phyloP scores from a whole-genome alignment of 2,113 vertebrate genomes.

The Phylloscopus trochilus region DNA sequence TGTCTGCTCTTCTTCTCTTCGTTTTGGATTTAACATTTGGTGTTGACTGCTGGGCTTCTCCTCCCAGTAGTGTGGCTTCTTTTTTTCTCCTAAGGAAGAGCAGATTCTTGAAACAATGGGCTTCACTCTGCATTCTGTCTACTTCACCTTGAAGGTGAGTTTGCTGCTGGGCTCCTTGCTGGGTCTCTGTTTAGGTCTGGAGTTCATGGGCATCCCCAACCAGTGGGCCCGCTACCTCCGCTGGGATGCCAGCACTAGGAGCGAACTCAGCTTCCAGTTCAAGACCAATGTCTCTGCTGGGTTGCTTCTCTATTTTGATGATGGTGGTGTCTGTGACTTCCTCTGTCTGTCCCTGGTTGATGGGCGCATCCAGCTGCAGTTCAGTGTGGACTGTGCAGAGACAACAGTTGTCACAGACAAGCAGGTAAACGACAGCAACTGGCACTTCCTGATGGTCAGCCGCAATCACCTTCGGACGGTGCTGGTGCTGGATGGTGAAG shows the following conservation, averaged over 20 bases:
- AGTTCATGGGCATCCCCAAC: conserved; percentile 91
- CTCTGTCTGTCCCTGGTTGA: conserved; percentile 84
- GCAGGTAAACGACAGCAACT: conserved; percentile 88
- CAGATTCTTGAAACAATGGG: conserved; percentile 68
- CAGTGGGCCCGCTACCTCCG: conserved; percentile 96
- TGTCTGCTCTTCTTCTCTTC: not conserved
- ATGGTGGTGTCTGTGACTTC: conserved; percentile 94
- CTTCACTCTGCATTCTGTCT: conserved; percentile 77
- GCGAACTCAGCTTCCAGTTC: conserved; percentile 94
- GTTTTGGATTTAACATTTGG: conserved; percentile 15
- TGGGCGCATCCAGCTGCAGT: conserved; percentile 85
- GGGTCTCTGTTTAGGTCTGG: conserved; percentile 83
- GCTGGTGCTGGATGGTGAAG: conserved; percentile 87
- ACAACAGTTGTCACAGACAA: conserved; percentile 81
- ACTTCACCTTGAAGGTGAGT: conserved; percentile 78
- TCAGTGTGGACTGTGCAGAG: conserved; percentile 94
- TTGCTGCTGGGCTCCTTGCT: conserved; percentile 83
- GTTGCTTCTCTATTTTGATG: conserved; percentile 93
- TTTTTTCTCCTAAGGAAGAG: conserved; percentile 12
- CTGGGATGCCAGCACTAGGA: conserved; percentile 92
- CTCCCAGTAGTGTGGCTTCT: not conserved
- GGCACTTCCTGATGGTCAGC: conserved; percentile 91
- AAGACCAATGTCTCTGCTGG: conserved; percentile 89
- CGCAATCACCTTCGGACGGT: conserved; percentile 84
- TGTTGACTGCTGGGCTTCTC: not conserved